Evolutionary conservation across 2,797 vertebrate species (phyloP).

Genomic region (Eulemur mongoz): DNA sequence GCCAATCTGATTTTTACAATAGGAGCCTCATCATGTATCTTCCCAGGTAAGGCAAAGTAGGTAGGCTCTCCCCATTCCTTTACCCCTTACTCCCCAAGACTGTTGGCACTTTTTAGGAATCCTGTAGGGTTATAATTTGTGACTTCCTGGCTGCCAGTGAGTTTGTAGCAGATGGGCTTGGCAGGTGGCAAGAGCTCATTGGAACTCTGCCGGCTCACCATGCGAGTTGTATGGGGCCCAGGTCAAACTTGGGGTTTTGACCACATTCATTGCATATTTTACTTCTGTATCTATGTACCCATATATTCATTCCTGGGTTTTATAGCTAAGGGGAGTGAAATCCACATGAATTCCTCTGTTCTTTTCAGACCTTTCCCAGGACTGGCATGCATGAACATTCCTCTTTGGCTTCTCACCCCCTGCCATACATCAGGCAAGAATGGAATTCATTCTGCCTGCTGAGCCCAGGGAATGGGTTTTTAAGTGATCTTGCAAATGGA

Average conservation of each 20-base stretch:
- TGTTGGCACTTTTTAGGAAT: constrained; percentile 42
- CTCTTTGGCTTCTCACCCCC: not conserved
- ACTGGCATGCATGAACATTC: not conserved
- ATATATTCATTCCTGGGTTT: not conserved
- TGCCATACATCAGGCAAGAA: not conserved
- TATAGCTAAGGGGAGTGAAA: not conserved
- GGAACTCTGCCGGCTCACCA: not conserved
- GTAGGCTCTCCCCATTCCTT: not conserved
- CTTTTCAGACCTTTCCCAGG: not conserved
- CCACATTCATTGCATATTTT: not conserved
- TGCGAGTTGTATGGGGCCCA: not conserved
- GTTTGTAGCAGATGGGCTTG: constrained; percentile 53
- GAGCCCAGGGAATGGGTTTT: constrained; percentile 5
- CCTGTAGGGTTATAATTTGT: constrained; percentile 51
- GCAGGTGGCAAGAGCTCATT: constrained; percentile 16
- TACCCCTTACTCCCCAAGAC: not conserved
- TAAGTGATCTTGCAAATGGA: not conserved
- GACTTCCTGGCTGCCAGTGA: constrained; percentile 38
- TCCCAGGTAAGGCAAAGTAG: not conserved
- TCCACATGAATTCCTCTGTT: not conserved
- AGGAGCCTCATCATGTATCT: not conserved
- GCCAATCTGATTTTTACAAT: not conserved
- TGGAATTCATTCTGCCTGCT: not conserved
- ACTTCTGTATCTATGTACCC: not conserved
- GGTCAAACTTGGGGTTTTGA: constrained; percentile 17